Percentiles rank a stretch among this genome's conserved stretches.
These are phyloP conservation scores for Actenoides hombroni DNA, from an alignment of 2,113 vertebrate genomes.

Conservation along the genomic window DNA sequence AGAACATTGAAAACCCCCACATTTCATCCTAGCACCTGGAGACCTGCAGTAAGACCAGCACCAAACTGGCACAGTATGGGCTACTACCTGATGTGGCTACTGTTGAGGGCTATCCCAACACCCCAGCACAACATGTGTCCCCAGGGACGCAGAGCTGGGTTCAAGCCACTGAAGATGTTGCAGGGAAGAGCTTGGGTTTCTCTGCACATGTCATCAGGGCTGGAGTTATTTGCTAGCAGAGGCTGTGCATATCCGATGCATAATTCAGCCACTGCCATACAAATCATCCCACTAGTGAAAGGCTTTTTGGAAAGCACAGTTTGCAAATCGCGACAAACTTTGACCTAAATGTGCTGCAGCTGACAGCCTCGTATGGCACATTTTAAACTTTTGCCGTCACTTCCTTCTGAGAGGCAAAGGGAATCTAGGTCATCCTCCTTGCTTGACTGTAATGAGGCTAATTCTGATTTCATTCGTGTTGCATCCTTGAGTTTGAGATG, in stretches of 20 bases:
- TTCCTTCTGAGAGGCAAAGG: neutral
- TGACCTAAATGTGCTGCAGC: neutral
- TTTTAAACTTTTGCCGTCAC: constrained; percentile 14
- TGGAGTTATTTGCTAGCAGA: neutral
- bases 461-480: constrained; percentile 39
- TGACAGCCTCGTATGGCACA: neutral
- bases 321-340: neutral
- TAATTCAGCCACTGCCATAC: neutral
- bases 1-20: neutral
- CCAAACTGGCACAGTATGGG: neutral
- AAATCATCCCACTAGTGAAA: neutral
- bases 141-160: neutral
- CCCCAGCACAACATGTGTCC: rapidly evolving
- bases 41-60: neutral
- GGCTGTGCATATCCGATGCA: neutral
- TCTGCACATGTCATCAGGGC: rapidly evolving
- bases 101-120: neutral
- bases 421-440: constrained; percentile 42
- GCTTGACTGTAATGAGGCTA: neutral
- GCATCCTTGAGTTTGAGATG: neutral
- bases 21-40: neutral
- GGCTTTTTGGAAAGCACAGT: neutral
- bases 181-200: neutral
- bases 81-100: neutral
- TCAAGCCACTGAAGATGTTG: neutral